Evolutionary conservation across 2,113 vertebrate genomes (phyloP).

Genomic region (Stegastes partitus): DNA sequence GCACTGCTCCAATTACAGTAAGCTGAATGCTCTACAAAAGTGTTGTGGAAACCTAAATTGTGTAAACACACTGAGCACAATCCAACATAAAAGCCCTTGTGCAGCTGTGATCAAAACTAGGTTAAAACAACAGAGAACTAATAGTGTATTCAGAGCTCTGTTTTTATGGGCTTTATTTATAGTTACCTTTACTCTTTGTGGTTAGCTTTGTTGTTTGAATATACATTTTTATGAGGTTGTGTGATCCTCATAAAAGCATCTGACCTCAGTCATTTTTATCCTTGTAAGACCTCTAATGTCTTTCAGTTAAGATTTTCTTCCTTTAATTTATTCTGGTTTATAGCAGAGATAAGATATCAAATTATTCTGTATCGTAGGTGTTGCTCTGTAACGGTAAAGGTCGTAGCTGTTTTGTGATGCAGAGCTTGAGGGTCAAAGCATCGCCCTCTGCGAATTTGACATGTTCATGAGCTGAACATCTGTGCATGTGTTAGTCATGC

Average conservation of each 20-base stretch:
- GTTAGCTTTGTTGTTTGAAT: constrained; percentile 10
- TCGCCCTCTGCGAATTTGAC: constrained; percentile 65
- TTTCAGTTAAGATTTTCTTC: constrained; percentile 1
- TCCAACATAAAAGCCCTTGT: constrained; percentile 50
- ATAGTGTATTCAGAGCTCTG: constrained; percentile 34
- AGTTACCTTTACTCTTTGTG: constrained; percentile 11
- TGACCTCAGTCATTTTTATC: constrained; percentile 8
- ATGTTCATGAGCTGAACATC: constrained; percentile 65
- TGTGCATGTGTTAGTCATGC: constrained; percentile 76
- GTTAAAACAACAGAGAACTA: constrained; percentile 55
- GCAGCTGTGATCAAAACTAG: constrained; percentile 53
- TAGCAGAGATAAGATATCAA: constrained; percentile 21
- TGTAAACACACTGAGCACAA: constrained; percentile 45
- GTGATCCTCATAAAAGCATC: background rate
- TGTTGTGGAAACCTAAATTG: constrained; percentile 30
- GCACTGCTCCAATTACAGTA: constrained; percentile 95
- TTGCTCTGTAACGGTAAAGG: constrained; percentile 28
- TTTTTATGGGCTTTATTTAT: constrained; percentile 40
- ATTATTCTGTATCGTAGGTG: constrained; percentile 38
- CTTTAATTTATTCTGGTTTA: background rate
- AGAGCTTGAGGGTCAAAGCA: constrained; percentile 64
- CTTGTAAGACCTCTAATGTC: background rate
- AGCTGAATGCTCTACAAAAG: constrained; percentile 62
- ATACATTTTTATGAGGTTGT: constrained; percentile 4
- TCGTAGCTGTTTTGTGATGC: constrained; percentile 47